Percentiles rank a stretch among this genome's conserved stretches.
Evolutionary conservation across 2,888 invertebrate genomes (phyloP).

Genomic region (Lepidocyrtinus sp.): DNA sequence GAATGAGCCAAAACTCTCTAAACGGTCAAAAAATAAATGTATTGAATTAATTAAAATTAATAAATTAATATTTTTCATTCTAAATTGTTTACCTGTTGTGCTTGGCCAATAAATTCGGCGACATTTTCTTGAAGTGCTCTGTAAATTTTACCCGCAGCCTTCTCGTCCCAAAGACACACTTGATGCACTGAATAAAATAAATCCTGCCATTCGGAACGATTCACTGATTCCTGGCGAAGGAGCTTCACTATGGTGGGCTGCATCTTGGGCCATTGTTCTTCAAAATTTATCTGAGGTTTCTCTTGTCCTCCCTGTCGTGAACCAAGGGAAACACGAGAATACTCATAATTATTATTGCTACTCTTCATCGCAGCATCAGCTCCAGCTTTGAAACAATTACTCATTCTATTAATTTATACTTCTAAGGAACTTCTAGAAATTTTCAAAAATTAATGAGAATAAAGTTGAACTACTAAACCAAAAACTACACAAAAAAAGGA

Average conservation of each 20-base stretch:
- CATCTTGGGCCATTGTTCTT: slow-evolving; percentile 98
- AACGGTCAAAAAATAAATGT: slow-evolving; percentile 44
- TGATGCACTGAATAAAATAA: slow-evolving; percentile 96
- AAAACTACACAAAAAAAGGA: no score
- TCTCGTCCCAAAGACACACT: slow-evolving; percentile 98
- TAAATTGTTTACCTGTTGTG: slow-evolving; percentile 72
- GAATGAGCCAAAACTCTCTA: slow-evolving; percentile 88
- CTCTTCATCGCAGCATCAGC: no score
- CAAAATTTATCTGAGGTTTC: slow-evolving; percentile 88
- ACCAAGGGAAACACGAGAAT: no score
- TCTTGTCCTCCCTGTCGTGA: slow-evolving; percentile 76
- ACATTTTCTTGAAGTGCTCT: slow-evolving; percentile 94
- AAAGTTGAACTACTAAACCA: no score
- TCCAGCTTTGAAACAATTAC: no score
- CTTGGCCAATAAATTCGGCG: slow-evolving; percentile 93
- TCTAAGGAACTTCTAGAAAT: no score
- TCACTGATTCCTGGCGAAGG: slow-evolving; percentile 93
- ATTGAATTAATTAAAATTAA: background rate
- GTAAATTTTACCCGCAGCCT: slow-evolving; percentile 87
- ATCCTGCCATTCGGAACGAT: slow-evolving; percentile 97
- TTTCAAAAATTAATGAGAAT: no score
- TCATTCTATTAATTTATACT: no score
- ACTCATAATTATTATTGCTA: no score
- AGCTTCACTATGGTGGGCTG: slow-evolving; percentile 94
- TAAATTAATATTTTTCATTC: slow-evolving; percentile 1